Evolutionary conservation across 2,888 invertebrate genomes (phyloP), one percentile per base, ranked within the genome.

Genomic region (Dione vanillae): DNA sequence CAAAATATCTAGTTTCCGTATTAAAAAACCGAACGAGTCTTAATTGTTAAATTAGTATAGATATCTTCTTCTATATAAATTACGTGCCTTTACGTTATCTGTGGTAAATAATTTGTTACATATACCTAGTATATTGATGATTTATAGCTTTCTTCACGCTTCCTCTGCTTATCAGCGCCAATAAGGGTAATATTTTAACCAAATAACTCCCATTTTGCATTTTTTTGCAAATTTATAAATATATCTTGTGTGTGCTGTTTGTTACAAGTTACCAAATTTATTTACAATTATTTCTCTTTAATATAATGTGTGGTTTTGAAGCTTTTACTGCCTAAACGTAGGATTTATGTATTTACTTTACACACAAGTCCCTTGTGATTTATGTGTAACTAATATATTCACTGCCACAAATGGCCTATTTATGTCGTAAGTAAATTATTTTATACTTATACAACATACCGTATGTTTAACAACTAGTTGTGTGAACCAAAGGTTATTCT

Each of bases 401-500:
- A 89, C 90, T 89, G 90, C 90, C 91, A 84, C 73, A 76, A 82
- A 85, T 82, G 89, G 90, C 89, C 87, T 91, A 86, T 84, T 84
- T 83, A 84, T 82, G 80, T 69, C 64, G 49, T 69, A 69, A 69
- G 59, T 69, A 64, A 65, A 73, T 67, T 61, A 16, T 61, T 61
- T 73, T 78, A 76, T 79, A 78, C 78, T 79, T 78, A 78, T 77
- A 78, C 61, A 61, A 35, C n/a, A 27, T 27, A n/a, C 27, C 43
- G 20, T 43, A 79, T 70, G 74, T 79, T 78, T 79, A 78, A 78
- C 79, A 67, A 77, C 80, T 82, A 85, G 86, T 88, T 88, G 87
- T 87, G 83, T 80, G 82, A 89, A 91, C 92, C 91, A 92, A 92
- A 91, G 91, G 89, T 83, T 83, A 83, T 85, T 86, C 83, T 78